Evolutionary conservation across 1,140 invertebrate genomes (phyloP).

Genomic region (Drosophila guanche): DNA sequence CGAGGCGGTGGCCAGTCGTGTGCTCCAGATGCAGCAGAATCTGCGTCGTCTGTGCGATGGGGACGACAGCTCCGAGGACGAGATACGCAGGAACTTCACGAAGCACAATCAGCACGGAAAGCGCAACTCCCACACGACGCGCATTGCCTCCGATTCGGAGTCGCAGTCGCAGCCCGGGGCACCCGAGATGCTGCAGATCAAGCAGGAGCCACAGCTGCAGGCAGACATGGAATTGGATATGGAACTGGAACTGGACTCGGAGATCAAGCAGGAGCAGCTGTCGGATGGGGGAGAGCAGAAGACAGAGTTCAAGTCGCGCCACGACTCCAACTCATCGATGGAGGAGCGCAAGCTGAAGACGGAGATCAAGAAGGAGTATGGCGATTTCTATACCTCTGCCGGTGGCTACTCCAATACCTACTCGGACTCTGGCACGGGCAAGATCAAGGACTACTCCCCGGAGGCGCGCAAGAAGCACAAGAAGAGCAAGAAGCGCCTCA

Average conservation of each 20-base stretch:
- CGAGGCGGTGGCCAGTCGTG: slow-evolving; percentile 36
- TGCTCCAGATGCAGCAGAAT: slow-evolving; percentile 70
- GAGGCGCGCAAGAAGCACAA: slow-evolving; percentile 90
- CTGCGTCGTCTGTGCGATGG: slow-evolving; percentile 74
- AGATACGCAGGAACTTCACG: slow-evolving; percentile 61
- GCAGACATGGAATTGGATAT: too few relatives aligned
- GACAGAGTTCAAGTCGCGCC: slow-evolving; percentile 42
- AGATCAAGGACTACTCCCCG: slow-evolving; percentile 69
- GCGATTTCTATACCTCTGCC: slow-evolving; percentile 55
- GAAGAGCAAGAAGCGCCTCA: slow-evolving; percentile 92
- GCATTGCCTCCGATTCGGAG: slow-evolving; percentile 86
- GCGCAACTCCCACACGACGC: slow-evolving; percentile 85
- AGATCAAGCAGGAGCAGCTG: slow-evolving; percentile 76
- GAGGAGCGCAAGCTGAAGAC: slow-evolving; percentile 62
- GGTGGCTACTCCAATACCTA: slow-evolving; percentile 19
- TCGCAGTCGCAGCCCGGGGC: slow-evolving; percentile 65
- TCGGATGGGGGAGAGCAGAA: slow-evolving; percentile 58
- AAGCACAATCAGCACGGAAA: slow-evolving; percentile 81
- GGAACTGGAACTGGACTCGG: slow-evolving; percentile 44
- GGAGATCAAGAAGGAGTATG: slow-evolving; percentile 82
- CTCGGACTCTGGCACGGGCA: slow-evolving; percentile 13
- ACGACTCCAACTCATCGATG: slow-evolving; percentile 65
- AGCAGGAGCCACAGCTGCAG: slow-evolving; percentile 47
- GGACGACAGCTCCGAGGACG: slow-evolving; percentile 82
- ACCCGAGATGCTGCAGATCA: slow-evolving; percentile 77